These are phyloP conservation scores for Nebria ingens DNA, from an alignment of 1,140 invertebrate genomes.

Conservation along the genomic window DNA sequence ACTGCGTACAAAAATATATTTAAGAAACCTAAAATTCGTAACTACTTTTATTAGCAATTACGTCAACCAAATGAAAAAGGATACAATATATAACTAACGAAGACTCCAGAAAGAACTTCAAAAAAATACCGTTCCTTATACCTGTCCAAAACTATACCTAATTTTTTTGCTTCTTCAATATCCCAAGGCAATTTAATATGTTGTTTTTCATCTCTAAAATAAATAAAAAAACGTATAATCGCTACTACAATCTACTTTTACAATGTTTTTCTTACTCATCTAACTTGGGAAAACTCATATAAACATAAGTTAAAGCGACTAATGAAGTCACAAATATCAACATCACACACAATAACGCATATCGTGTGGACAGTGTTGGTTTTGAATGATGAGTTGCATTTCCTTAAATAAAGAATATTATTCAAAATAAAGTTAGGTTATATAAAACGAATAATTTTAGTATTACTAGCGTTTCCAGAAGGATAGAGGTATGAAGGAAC, in stretches of 20 bases:
- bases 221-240: constrained; percentile 9
- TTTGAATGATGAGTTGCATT: constrained; percentile 14
- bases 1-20: constrained; percentile 20
- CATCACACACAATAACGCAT: constrained; percentile 43
- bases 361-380: constrained; percentile 38
- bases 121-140: constrained; percentile 94
- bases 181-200: constrained; percentile 86
- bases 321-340: constrained; percentile 56
- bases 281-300: constrained; percentile 69
- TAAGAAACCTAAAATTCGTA: constrained; percentile 30
- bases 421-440: constrained; percentile 8
- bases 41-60: constrained; percentile 5
- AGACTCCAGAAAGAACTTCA: constrained; percentile 82
- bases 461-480: constrained; percentile 8
- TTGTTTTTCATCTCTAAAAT: constrained; percentile 74
- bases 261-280: constrained; percentile 56
- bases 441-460: constrained; percentile 1
- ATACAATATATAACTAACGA: constrained; percentile 97
- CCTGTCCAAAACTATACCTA: constrained; percentile 79
- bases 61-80: too few species aligned
- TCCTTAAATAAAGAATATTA: constrained; percentile 10
- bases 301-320: constrained; percentile 51
- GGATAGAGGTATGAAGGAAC: neutral
- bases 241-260: neutral
- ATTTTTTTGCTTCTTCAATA: constrained; percentile 92